Conservation (phyloP, 2,113 vertebrate genomes). For the Sus scrofa region DNA sequence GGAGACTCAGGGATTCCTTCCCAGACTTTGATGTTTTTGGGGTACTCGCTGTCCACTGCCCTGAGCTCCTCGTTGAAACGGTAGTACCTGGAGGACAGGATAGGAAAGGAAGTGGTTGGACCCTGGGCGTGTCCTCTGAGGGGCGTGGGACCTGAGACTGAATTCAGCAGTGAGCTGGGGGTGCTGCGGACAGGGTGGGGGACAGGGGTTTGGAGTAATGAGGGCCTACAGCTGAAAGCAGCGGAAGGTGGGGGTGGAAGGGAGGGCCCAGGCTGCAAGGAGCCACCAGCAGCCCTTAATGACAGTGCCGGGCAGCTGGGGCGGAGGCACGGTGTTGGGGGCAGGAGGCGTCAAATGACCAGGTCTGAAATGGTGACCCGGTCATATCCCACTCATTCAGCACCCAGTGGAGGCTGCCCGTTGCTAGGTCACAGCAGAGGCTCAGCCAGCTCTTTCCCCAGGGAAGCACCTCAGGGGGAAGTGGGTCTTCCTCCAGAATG, state of each 20-base stretch:
- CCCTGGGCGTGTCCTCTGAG: background rate
- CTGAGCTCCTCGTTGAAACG: constrained; percentile 92
- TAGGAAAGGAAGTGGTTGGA: background rate
- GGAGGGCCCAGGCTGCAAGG: constrained; percentile 67
- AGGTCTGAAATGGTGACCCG: constrained; percentile 77
- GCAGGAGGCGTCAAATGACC: constrained; percentile 78
- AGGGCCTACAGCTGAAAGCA: constrained; percentile 57
- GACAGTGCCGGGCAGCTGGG: constrained; percentile 70
- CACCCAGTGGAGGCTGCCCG: background rate
- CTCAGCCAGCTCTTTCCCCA: background rate
- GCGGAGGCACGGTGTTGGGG: constrained; percentile 16
- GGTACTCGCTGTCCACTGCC: constrained; percentile 92
- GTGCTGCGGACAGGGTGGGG: background rate
- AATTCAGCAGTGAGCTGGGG: background rate
- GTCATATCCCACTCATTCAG: constrained; percentile 74
- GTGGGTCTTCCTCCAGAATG: background rate
- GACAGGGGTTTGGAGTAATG: constrained; percentile 69
- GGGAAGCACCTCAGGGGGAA: background rate
- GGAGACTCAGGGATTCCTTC: constrained; percentile 92
- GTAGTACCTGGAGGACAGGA: constrained; percentile 90
- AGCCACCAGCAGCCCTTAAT: constrained; percentile 79
- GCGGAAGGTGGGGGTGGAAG: constrained; percentile 75
- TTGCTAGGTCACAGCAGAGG: constrained; percentile 36
- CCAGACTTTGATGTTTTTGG: constrained; percentile 94
- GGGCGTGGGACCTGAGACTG: background rate